Percentiles rank a stretch among this genome's conserved stretches.
Evolutionary conservation across 2,888 invertebrate species (phyloP).

Genomic region (Orthonychiurus folsomi): DNA sequence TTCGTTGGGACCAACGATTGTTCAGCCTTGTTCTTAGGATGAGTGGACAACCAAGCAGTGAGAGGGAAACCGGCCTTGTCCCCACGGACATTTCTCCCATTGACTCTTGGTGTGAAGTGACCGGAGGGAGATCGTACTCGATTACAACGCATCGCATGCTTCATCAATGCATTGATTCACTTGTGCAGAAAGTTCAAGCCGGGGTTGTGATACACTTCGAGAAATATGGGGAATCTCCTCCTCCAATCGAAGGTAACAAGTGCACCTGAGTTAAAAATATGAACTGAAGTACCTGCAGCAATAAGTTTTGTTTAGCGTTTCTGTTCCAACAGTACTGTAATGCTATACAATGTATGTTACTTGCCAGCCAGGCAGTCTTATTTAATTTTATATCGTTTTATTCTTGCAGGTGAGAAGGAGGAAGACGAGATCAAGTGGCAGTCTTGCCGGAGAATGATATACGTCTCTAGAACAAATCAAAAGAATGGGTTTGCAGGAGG

Average conservation of each 20-base stretch:
- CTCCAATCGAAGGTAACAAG: slow-evolving; percentile 48
- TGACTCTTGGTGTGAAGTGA: slow-evolving; percentile 97
- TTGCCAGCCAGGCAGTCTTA: not conserved
- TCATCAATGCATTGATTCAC: slow-evolving; percentile 90
- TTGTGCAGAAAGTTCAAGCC: slow-evolving; percentile 93
- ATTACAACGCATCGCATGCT: slow-evolving; percentile 90
- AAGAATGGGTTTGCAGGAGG: slow-evolving; percentile 80
- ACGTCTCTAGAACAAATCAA: slow-evolving; percentile 82
- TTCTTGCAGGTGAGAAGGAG: slow-evolving; percentile 6
- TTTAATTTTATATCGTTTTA: not conserved
- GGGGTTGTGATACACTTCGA: slow-evolving; percentile 97
- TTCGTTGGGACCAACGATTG: slow-evolving; percentile 97
- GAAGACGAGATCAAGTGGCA: slow-evolving; percentile 56
- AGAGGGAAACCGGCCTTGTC: slow-evolving; percentile 76
- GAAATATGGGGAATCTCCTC: slow-evolving; percentile 83
- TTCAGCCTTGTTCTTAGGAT: slow-evolving; percentile 88
- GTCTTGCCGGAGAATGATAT: slow-evolving; percentile 74
- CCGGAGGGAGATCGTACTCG: slow-evolving; percentile 93
- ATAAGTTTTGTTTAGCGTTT: slow-evolving; percentile 1
- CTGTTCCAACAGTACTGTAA: too few relatives aligned
- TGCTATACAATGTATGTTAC: too few relatives aligned
- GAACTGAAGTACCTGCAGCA: too few relatives aligned
- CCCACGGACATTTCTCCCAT: slow-evolving; percentile 90
- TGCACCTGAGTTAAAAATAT: too few relatives aligned
- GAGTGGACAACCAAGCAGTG: slow-evolving; percentile 80